These are phyloP conservation scores for Lamproptera curius DNA, from an alignment of 2,888 invertebrate species.

Conservation along the genomic window DNA sequence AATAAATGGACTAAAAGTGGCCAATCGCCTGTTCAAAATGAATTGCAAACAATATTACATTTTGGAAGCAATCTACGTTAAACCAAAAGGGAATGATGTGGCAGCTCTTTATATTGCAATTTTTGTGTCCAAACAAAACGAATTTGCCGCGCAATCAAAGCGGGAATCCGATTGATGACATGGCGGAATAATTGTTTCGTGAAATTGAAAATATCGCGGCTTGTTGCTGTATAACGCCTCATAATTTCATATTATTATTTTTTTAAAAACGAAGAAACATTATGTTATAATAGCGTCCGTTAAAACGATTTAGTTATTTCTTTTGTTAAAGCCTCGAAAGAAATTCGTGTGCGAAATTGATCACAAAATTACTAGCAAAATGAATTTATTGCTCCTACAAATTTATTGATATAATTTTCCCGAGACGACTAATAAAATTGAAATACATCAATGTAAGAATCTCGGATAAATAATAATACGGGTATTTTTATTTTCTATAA, in stretches of 20 bases:
- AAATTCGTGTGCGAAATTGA: not conserved
- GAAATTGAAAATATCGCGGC: constrained; percentile 73
- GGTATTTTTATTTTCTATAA: constrained; percentile 16
- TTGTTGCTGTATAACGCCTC: constrained; percentile 59
- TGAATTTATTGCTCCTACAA: constrained; percentile 14
- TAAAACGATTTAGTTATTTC: constrained; percentile 16
- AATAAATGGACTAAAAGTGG: constrained; percentile 65
- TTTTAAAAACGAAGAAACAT: not conserved
- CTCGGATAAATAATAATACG: constrained; percentile 15
- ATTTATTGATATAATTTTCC: constrained; percentile 10
- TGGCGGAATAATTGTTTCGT: constrained; percentile 77
- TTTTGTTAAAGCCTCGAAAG: not conserved
- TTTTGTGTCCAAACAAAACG: constrained; percentile 78
- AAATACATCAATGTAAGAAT: constrained; percentile 12
- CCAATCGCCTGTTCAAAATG: constrained; percentile 71
- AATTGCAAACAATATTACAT: constrained; percentile 77
- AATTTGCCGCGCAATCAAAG: constrained; percentile 78
- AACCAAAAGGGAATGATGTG: constrained; percentile 78
- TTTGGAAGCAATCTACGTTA: constrained; percentile 76
- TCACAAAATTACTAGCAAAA: constrained; percentile 7
- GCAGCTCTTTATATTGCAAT: constrained; percentile 78
- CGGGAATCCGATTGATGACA: constrained; percentile 77
- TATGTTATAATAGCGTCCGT: too few relatives aligned
- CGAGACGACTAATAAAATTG: constrained; percentile 7
- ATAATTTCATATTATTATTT: constrained; percentile 23